Evolutionary conservation across 2,888 invertebrate genomes (phyloP).

Genomic region (Tyria jacobaeae): DNA sequence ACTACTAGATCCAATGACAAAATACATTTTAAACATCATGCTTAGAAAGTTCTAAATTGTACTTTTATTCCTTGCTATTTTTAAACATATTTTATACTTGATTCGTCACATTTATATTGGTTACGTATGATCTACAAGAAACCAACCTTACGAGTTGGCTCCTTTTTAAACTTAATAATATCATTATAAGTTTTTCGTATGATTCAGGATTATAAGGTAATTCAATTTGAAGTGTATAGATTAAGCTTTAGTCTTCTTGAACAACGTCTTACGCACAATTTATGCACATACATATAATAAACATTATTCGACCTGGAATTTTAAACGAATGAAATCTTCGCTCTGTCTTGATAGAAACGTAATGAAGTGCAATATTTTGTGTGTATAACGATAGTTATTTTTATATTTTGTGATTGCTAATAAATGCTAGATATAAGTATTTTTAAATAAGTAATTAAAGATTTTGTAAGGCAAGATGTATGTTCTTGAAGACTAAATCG

Average conservation of each 20-base stretch:
- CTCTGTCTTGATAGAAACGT: slow-evolving; percentile 14
- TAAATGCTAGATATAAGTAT: slow-evolving; percentile 38
- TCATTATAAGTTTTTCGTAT: not conserved
- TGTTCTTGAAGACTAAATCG: slow-evolving; percentile 75
- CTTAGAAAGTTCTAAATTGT: not conserved
- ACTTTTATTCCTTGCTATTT: not conserved
- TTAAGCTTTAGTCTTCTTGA: slow-evolving; percentile 72
- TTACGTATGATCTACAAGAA: no score
- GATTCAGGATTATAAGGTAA: slow-evolving; percentile 49
- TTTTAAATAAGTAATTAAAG: slow-evolving; percentile 25
- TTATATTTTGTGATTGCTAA: slow-evolving; percentile 40
- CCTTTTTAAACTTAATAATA: not conserved
- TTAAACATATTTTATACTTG: no score
- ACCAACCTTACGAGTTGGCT: no score
- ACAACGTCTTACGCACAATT: slow-evolving; percentile 30
- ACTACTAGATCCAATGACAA: not conserved
- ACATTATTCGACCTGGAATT: not conserved
- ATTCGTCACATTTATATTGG: no score
- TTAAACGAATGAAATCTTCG: slow-evolving; percentile 4
- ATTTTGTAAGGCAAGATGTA: slow-evolving; percentile 36
- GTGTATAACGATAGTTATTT: slow-evolving; percentile 34
- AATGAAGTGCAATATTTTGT: slow-evolving; percentile 36
- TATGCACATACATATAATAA: slow-evolving; percentile 23
- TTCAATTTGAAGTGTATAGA: slow-evolving; percentile 57
- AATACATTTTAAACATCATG: not conserved